Conservation (phyloP, 2,113 vertebrate genomes). For the Rhabdomys dilectus region DNA sequence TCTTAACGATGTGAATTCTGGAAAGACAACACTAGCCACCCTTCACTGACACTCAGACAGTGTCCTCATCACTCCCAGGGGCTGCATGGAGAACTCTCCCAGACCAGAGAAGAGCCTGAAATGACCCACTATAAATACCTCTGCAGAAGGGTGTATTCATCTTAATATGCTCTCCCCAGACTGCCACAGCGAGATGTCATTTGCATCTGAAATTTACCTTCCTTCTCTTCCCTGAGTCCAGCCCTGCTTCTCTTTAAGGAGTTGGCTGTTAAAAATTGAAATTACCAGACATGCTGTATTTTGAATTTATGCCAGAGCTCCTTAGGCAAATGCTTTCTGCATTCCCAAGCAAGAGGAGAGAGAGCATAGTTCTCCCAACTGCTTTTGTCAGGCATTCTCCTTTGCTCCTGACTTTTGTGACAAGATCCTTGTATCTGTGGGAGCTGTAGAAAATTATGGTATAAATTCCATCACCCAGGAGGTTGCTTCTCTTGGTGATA, state of each 20-base stretch:
- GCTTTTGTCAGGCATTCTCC: neutral
- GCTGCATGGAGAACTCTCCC: neutral
- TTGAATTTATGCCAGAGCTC: slow-evolving; percentile 56
- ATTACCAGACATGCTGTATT: slow-evolving; percentile 45
- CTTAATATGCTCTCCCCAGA: neutral
- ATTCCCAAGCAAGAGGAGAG: neutral
- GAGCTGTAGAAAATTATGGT: neutral
- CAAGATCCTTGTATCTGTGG: slow-evolving; percentile 1
- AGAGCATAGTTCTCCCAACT: neutral
- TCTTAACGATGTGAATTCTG: neutral
- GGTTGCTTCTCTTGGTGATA: slow-evolving; percentile 24
- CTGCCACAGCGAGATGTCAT: neutral
- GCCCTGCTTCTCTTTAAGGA: slow-evolving; percentile 54
- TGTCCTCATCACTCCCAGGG: neutral
- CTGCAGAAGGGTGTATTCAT: neutral
- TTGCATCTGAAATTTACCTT: slow-evolving; percentile 66
- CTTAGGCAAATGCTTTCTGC: slow-evolving; percentile 46
- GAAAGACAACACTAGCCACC: neutral
- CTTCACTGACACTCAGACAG: neutral
- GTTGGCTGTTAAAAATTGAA: slow-evolving; percentile 66
- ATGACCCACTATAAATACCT: neutral
- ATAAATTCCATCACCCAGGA: slow-evolving; percentile 52
- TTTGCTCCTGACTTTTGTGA: slow-evolving; percentile 37
- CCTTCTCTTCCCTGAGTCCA: neutral
- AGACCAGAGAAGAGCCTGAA: neutral